These are phyloP conservation scores for Corythoichthys intestinalis DNA, from an alignment of 2,113 vertebrate genomes.

Conservation along the genomic window DNA sequence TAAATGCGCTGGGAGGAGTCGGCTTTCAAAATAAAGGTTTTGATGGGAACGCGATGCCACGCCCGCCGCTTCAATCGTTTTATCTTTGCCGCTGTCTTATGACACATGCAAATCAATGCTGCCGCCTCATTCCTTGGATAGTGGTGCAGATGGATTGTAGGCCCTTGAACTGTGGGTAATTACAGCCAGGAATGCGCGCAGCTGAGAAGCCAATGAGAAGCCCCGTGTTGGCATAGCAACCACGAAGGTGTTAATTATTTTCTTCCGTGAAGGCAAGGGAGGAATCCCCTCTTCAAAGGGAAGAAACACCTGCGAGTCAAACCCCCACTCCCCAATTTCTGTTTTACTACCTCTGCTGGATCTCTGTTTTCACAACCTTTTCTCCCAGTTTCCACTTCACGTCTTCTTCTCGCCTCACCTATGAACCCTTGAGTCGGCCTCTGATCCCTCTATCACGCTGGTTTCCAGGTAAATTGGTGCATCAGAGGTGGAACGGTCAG, in stretches of 20 bases:
- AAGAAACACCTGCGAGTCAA: conserved; percentile 54
- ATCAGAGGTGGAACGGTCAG: not conserved
- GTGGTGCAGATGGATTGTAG: conserved; percentile 50
- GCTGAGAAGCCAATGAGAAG: conserved; percentile 46
- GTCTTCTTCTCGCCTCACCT: not conserved
- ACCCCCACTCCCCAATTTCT: not conserved
- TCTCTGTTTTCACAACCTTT: conserved; percentile 8
- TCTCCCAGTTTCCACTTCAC: not conserved
- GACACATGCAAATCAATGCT: conserved; percentile 34
- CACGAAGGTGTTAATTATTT: conserved; percentile 62
- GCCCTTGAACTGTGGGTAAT: conserved; percentile 61
- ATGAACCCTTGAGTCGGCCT: not conserved
- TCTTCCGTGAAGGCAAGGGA: conserved; percentile 52
- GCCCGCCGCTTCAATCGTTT: not conserved
- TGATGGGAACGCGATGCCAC: not conserved
- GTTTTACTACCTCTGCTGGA: conserved; percentile 18
- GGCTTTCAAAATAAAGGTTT: not conserved
- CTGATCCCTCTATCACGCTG: not conserved
- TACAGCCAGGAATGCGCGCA: conserved; percentile 57
- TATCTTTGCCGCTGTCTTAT: not conserved
- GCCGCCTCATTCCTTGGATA: conserved; percentile 21
- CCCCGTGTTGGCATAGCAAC: conserved; percentile 64
- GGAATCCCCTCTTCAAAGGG: conserved; percentile 61
- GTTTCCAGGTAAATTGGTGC: not conserved
- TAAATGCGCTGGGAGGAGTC: not conserved